Evolutionary conservation across 2,888 invertebrate species (phyloP).

Genomic region (Epiblema foenella): DNA sequence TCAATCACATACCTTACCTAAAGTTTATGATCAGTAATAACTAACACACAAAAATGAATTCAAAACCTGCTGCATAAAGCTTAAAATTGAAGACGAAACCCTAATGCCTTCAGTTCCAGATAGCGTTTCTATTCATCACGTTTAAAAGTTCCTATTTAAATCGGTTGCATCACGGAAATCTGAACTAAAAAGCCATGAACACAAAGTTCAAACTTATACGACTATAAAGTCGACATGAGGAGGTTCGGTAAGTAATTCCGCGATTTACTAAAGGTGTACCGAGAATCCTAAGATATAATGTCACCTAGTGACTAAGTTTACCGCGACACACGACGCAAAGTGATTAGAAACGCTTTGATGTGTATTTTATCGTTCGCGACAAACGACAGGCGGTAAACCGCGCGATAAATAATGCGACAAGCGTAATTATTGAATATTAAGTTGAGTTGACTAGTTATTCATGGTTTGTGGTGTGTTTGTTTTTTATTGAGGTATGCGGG

Average conservation of each 20-base stretch:
- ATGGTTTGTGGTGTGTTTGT: constrained; percentile 11
- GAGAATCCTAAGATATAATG: constrained; percentile 23
- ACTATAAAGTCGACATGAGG: not conserved
- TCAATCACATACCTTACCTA: constrained; percentile 10
- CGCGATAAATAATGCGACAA: constrained; percentile 30
- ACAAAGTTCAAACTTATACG: not conserved
- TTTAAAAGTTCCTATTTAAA: not conserved
- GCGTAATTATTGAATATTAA: constrained; percentile 37
- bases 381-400: constrained; percentile 17
- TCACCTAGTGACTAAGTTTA: constrained; percentile 25
- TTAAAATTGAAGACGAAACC: not conserved
- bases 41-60: not conserved
- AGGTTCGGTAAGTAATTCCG: not conserved
- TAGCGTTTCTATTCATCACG: not conserved
- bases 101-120: not conserved
- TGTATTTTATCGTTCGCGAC: constrained; percentile 37
- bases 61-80: not conserved
- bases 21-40: constrained; percentile 3
- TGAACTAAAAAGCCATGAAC: not conserved
- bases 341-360: constrained; percentile 34
- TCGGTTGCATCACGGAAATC: not conserved
- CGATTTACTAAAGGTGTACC: constrained; percentile 36
- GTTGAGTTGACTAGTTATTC: constrained; percentile 28
- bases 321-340: constrained; percentile 16
- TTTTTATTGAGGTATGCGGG: constrained; percentile 7